A percentile compares a stretch with the other conserved stretches of the same genome.
phyloP scores from a whole-genome alignment of 53 echinoderm and acorn worm species.

The Mesocentrotus franciscanus region DNA sequence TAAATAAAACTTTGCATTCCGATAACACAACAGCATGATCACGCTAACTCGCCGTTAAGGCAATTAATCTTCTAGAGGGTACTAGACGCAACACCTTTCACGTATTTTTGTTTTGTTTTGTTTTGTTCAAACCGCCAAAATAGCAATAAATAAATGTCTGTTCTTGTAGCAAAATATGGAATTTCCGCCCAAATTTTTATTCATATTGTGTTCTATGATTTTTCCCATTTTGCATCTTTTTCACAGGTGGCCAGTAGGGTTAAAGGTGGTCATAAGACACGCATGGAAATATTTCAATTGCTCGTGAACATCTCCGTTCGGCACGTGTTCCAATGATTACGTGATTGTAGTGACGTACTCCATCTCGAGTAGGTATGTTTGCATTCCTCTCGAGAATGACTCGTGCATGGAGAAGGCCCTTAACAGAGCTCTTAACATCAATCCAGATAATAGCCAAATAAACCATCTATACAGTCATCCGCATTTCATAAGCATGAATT shows the following conservation, averaged over 20 bases:
- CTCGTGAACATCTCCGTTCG: background rate
- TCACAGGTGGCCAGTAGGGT: background rate
- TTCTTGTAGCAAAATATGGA: background rate
- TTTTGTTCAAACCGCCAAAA: background rate
- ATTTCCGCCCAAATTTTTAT: background rate
- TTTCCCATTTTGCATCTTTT: background rate
- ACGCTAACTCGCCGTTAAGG: background rate
- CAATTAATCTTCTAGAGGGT: background rate
- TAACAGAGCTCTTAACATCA: background rate
- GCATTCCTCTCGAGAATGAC: background rate
- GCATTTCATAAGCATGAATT: background rate
- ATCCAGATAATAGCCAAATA: background rate
- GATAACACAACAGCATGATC: background rate
- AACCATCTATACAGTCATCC: background rate
- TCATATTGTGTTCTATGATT: background rate
- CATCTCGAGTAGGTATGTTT: background rate
- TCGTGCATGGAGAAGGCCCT: background rate
- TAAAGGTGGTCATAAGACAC: background rate
- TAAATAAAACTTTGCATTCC: background rate
- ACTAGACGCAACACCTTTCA: background rate
- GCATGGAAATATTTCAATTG: conserved; percentile 40
- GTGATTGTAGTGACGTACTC: conserved; percentile 6
- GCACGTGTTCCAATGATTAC: conserved; percentile 21
- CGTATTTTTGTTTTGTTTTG: background rate
- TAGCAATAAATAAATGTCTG: background rate